Evolutionary conservation across 2,113 vertebrate genomes (phyloP).

Genomic region (Pteronura brasiliensis): DNA sequence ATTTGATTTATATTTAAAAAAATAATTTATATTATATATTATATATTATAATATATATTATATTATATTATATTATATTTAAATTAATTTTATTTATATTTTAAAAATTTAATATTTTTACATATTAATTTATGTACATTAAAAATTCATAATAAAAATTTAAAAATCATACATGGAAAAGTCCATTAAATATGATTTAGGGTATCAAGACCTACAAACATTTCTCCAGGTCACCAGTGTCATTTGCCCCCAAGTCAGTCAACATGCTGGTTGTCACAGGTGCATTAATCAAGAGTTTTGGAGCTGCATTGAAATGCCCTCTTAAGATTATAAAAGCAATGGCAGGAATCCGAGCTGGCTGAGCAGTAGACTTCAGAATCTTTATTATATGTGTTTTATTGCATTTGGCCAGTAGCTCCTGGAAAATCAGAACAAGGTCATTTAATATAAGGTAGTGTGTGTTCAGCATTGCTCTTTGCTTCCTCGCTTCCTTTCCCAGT

Average conservation of each 20-base stretch:
- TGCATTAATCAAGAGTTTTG: not conserved
- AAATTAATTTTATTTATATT: no score
- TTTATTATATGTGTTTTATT: not conserved
- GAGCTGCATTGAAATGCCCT: not conserved
- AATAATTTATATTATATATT: no score
- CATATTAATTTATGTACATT: not conserved
- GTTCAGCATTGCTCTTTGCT: not conserved
- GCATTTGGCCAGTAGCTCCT: not conserved
- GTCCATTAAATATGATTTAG: not conserved
- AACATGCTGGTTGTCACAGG: not conserved
- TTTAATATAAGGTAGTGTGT: not conserved
- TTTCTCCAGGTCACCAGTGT: conserved; percentile 42
- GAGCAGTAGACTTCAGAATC: not conserved
- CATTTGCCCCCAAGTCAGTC: not conserved
- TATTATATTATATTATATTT: no score
- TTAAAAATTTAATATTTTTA: no score
- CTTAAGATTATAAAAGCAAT: not conserved
- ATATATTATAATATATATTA: no score
- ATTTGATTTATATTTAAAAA: no score
- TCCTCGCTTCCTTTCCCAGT: not conserved
- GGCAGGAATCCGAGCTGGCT: not conserved
- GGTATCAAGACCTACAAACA: not conserved
- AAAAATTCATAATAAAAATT: not conserved
- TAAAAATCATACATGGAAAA: conserved; percentile 41
- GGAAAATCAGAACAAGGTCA: not conserved